Base-by-base conservation (phyloP, 2,113 vertebrate genomes). In the Oncorhynchus kisutch region DNA sequence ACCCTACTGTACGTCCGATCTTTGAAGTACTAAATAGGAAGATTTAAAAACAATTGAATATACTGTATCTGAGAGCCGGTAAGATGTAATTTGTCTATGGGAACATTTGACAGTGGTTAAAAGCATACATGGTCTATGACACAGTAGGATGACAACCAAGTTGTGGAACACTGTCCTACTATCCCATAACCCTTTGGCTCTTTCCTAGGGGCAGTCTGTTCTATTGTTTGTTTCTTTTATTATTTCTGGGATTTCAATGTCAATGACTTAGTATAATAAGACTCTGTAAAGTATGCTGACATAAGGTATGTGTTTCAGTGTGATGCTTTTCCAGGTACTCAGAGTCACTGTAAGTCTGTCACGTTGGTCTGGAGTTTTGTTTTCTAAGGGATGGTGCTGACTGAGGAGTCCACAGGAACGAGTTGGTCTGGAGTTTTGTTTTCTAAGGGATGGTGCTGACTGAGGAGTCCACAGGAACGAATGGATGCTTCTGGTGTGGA, bases 261-360 rank as follows among this genome's bases (percentile, higher is more conserved):
- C 51, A 54, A 54, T 54, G 51, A 54, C 51, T 5, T 45, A 45
- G 39, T 45, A 12, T 45, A 45, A 12, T 45, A 45, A 39, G 8
- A 39, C 39, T 39, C 39, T 8, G 39, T 39, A 39, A 39, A 39
- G 8, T 9, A 39, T 8, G 39, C 3, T 54, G 3, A 54, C 51
- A 54, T 54, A 54, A 18, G 51, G 16, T 62, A 22, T 62, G 59
- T n/a, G 59, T 62, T 8, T 62, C 51, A 54, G 59, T 62, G 39
- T 45, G 59, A 16, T 20, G 3, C 6, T 45, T 45, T 45, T 54
- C 51, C 51, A 54, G 51, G 75, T 82, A 80, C 71, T 57, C 66
- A 71, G 34, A 67, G 75, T 57, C 74, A 31, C 39, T 45, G 39
- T 45, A 45, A 45, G 9, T 45, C 39, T 45, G 39, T 45, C 39